Evolutionary conservation across 2,888 invertebrate species (phyloP).

Genomic region (Margaritifera margaritifera): DNA sequence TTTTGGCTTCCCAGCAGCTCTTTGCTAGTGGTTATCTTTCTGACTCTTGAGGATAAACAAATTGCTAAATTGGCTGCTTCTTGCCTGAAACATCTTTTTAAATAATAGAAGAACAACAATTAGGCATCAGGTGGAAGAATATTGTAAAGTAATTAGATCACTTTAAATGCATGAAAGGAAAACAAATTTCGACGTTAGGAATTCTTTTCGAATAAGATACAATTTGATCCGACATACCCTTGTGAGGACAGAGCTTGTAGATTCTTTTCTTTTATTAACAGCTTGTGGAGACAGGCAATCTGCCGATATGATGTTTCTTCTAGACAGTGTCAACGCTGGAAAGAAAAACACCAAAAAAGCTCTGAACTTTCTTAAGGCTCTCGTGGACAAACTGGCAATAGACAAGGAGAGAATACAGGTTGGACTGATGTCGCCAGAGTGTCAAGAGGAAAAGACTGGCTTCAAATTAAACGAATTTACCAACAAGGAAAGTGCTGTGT

Average conservation of each 20-base stretch:
- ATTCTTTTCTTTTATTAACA: slow-evolving; percentile 19
- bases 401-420: slow-evolving; percentile 58
- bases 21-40: no score
- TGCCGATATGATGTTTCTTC: slow-evolving; percentile 62
- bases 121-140: no score
- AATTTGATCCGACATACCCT: not conserved
- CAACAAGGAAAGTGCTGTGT: slow-evolving; percentile 31
- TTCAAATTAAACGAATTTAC: slow-evolving; percentile 36
- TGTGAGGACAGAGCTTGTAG: not conserved
- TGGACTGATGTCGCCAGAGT: slow-evolving; percentile 57
- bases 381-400: slow-evolving; percentile 51
- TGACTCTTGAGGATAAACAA: no score
- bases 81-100: no score
- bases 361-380: slow-evolving; percentile 50
- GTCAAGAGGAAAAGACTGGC: slow-evolving; percentile 38
- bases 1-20: no score
- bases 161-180: no score
- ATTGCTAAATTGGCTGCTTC: no score
- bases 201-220: no score
- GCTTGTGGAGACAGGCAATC: slow-evolving; percentile 59
- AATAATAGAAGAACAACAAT: no score
- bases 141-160: no score
- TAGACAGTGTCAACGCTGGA: slow-evolving; percentile 61
- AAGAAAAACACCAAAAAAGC: slow-evolving; percentile 52
- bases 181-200: no score